Conservation (phyloP, 2,888 invertebrate genomes). For the Macroteleia sp. region DNA sequence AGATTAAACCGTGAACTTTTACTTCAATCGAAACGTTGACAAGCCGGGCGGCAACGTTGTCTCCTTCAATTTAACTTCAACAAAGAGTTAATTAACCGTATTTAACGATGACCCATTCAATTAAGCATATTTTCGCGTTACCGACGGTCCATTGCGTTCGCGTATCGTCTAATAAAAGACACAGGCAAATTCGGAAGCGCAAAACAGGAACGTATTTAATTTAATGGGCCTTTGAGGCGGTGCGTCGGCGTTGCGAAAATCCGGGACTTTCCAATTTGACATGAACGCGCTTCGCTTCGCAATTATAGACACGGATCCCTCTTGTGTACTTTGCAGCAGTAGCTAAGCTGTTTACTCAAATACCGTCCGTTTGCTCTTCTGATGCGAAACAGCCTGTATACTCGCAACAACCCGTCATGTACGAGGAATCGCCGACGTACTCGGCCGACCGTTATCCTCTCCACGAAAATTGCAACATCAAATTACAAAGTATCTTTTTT, state of each 20-base stretch:
- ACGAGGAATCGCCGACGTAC: slow-evolving; percentile 23
- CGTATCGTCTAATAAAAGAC: slow-evolving; percentile 27
- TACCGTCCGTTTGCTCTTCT: slow-evolving; percentile 60
- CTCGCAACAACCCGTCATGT: slow-evolving; percentile 36
- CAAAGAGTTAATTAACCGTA: slow-evolving; percentile 51
- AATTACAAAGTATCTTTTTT: slow-evolving; percentile 37
- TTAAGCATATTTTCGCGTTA: slow-evolving; percentile 35
- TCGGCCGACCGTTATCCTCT: slow-evolving; percentile 26
- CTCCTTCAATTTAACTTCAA: slow-evolving; percentile 35
- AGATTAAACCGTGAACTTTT: slow-evolving; percentile 35
- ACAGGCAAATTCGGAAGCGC: slow-evolving; percentile 2
- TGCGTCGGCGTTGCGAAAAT: slow-evolving; percentile 19
- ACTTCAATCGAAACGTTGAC: slow-evolving; percentile 9
- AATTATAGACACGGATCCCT: slow-evolving; percentile 59
- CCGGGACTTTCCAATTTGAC: slow-evolving; percentile 51
- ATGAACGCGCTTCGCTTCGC: slow-evolving; percentile 52
- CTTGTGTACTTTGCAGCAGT: slow-evolving; percentile 50
- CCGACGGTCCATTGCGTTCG: neutral
- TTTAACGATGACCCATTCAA: slow-evolving; percentile 45
- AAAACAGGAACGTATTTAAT: slow-evolving; percentile 21
- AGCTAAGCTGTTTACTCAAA: slow-evolving; percentile 62
- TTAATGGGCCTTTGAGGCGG: slow-evolving; percentile 32
- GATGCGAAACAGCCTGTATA: slow-evolving; percentile 37
- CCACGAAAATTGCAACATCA: slow-evolving; percentile 46
- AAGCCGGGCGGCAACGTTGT: neutral